A percentile compares a stretch with the other conserved stretches of the same genome.
phyloP scores from a whole-genome alignment of 2,888 invertebrate species.

The Aleiodes alternator region DNA sequence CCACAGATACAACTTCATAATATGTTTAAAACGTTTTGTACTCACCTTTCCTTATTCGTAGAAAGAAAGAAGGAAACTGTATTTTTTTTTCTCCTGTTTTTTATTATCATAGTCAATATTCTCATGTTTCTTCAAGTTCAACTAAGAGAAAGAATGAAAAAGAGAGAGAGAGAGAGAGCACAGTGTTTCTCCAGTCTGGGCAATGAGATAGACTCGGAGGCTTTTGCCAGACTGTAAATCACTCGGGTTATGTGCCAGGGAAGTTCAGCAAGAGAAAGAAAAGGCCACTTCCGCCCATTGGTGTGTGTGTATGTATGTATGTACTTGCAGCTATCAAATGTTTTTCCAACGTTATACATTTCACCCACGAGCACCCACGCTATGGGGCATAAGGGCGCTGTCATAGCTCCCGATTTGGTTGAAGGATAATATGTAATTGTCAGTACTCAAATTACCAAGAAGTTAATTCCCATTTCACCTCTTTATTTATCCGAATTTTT shows the following conservation, averaged over 20 bases:
- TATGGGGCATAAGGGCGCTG: constrained; percentile 24
- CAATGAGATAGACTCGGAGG: constrained; percentile 50
- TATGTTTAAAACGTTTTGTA: constrained; percentile 11
- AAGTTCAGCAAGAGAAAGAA: constrained; percentile 45
- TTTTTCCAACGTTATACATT: constrained; percentile 38
- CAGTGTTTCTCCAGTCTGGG: constrained; percentile 20
- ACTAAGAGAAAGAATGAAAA: constrained; percentile 31
- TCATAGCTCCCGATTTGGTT: constrained; percentile 15
- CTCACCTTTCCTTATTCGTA: background rate
- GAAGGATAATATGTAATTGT: constrained; percentile 6
- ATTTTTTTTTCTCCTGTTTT: constrained; percentile 6
- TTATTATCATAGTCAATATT: constrained; percentile 18
- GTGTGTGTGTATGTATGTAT: background rate
- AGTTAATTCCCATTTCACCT: background rate
- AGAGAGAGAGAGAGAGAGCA: background rate
- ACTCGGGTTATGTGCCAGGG: constrained; percentile 64
- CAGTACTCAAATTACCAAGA: background rate
- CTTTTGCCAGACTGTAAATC: constrained; percentile 65
- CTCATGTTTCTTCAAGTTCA: constrained; percentile 30
- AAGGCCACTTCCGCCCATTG: constrained; percentile 50
- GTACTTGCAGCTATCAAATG: constrained; percentile 21
- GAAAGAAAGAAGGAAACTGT: constrained; percentile 33
- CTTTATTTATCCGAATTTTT: background rate
- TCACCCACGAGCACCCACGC: constrained; percentile 46
- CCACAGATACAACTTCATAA: constrained; percentile 7